Conservation (phyloP, 2,888 invertebrate genomes). For the Mythimna pallens region DNA sequence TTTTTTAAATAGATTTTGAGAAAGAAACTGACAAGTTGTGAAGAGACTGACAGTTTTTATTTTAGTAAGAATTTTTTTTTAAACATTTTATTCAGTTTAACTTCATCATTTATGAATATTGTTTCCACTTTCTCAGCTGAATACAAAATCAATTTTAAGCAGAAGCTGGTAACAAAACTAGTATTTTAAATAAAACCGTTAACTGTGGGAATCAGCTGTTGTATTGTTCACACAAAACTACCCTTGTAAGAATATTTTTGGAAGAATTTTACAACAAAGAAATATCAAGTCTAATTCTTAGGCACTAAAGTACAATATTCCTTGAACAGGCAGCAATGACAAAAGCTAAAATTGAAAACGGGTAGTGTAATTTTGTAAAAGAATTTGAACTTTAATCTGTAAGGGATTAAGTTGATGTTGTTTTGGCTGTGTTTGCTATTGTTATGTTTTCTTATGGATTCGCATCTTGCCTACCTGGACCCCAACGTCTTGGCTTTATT, state of each 20-base stretch:
- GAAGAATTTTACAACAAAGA: slow-evolving; percentile 51
- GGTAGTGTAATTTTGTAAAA: slow-evolving; percentile 11
- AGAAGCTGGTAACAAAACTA: slow-evolving; percentile 45
- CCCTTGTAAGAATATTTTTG: slow-evolving; percentile 73
- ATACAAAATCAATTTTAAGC: slow-evolving; percentile 15
- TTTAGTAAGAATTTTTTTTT: background rate
- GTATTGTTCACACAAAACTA: slow-evolving; percentile 73
- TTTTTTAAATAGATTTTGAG: background rate
- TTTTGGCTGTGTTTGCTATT: slow-evolving; percentile 45
- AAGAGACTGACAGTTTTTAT: background rate
- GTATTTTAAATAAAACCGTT: slow-evolving; percentile 80
- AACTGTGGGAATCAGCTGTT: slow-evolving; percentile 86
- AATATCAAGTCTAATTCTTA: slow-evolving; percentile 64
- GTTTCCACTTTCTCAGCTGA: slow-evolving; percentile 4
- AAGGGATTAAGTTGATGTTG: slow-evolving; percentile 51
- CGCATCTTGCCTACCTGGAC: slow-evolving; percentile 88
- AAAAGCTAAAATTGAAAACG: slow-evolving; percentile 37
- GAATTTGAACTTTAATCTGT: slow-evolving; percentile 43
- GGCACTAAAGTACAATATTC: slow-evolving; percentile 41
- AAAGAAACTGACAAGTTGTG: background rate
- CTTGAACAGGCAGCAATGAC: slow-evolving; percentile 21
- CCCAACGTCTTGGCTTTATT: slow-evolving; percentile 78
- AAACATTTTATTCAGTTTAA: too few species aligned
- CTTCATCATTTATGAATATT: background rate
- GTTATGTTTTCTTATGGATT: slow-evolving; percentile 82